A percentile compares a stretch with the other conserved stretches of the same genome.
phyloP scores from a whole-genome alignment of 2,888 invertebrate species.

The Ecliptopera silaceata region DNA sequence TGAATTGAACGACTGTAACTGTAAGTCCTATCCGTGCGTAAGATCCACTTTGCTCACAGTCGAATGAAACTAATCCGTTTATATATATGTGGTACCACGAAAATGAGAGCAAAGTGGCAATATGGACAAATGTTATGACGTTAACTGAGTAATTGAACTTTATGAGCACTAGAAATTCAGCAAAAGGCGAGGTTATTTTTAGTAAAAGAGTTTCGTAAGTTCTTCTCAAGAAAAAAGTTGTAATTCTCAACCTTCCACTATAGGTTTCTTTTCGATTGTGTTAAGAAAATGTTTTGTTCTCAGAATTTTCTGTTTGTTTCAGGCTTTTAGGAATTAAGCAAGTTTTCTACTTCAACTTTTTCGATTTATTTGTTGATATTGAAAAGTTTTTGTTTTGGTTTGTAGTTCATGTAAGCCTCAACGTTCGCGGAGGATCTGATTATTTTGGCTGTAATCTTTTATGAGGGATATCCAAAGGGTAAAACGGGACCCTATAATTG shows the following conservation, averaged over 20 bases:
- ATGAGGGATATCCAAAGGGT: no score
- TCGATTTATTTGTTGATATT: neutral
- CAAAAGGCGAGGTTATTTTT: no score
- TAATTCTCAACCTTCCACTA: no score
- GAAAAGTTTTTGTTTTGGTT: neutral
- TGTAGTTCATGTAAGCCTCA: neutral
- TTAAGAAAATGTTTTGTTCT: neutral
- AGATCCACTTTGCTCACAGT: constrained; percentile 21
- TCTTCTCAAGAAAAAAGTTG: no score
- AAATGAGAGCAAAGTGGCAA: neutral
- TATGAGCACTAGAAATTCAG: no score
- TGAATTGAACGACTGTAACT: no score
- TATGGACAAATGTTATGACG: neutral
- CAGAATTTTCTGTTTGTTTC: neutral
- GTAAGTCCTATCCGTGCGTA: constrained; percentile 13
- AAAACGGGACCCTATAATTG: no score
- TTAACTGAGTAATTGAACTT: neutral
- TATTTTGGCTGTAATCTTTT: no score
- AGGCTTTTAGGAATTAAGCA: neutral
- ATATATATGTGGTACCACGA: constrained; percentile 3
- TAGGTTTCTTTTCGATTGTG: neutral
- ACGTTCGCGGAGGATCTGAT: no score
- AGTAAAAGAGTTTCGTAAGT: no score
- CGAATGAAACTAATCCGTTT: constrained; percentile 18
- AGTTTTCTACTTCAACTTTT: neutral